Evolutionary conservation across 2,888 invertebrate species (phyloP), one percentile per base, ranked within the genome.

Genomic region (Iphiclides podalirius): DNA sequence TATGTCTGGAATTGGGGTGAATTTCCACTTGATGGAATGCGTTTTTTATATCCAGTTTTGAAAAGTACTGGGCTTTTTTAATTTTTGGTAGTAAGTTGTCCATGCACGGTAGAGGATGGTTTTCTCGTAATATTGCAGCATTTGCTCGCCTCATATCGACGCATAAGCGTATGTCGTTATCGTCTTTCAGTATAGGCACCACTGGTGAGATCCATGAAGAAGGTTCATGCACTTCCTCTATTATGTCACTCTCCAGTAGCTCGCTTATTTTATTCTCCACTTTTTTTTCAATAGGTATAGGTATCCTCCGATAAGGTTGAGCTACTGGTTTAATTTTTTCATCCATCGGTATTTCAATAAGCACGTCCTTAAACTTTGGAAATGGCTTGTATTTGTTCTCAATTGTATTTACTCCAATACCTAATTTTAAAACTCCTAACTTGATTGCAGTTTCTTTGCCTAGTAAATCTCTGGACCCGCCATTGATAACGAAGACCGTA

Each of bases 21-120:
- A 79, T 52, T 52, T 70, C 67, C 1, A 79, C 46, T 48, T 79
- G 75, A 53, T 78, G 74, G 51, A 71, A 77, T 1, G 70, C 75
- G 17, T 66, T 13, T 40, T 52, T 49, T 7, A 57, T 20, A 20
- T 20, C 20, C 20, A 20, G 20, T 20, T 20, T 20, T 4, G 20
- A 20, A n/a, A 20, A 20, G 1, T 35, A n/a, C 37, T 57, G 52
- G 0, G 61, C 59, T n/a, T 66, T 34, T 2, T 6, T 7, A 12
- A 34, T 34, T 13, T 6, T 34, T 11, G 34, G 62, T 4, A 66
- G 2, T 13, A 63, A 31, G 8, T 52, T 4, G 2, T 67, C 64
- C 64, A 65, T 66, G 0, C 47, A 44, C 0, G 65, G 62, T 20
- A 66, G 33, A 1, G 63, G 64, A 15, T 66, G 64, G 1, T 65